phyloP scores from a whole-genome alignment of 2,888 invertebrate genomes.

The Pollenia labialis region DNA sequence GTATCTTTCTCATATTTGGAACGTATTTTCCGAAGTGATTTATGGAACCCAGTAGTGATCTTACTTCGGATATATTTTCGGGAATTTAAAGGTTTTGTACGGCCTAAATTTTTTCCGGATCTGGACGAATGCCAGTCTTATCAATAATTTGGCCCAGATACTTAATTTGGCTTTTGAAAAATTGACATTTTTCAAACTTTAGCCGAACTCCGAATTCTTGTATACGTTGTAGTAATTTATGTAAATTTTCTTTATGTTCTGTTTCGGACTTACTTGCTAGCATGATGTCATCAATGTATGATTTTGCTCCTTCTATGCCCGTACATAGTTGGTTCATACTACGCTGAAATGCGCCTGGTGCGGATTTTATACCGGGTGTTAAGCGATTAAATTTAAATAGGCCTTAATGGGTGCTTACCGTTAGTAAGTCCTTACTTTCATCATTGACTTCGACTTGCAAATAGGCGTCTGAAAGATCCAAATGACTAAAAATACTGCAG shows the following conservation, averaged over 20 bases:
- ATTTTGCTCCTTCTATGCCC: constrained; percentile 51
- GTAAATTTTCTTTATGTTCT: too few species aligned
- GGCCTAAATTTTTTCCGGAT: constrained; percentile 41
- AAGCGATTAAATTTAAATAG: constrained; percentile 66
- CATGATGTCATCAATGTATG: constrained; percentile 71
- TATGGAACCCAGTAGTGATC: constrained; percentile 63
- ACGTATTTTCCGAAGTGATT: constrained; percentile 68
- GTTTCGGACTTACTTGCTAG: constrained; percentile 31
- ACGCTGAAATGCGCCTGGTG: constrained; percentile 71
- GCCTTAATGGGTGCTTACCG: constrained; percentile 69
- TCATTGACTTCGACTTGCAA: constrained; percentile 70
- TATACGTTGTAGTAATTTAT: neutral
- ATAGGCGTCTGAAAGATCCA: constrained; percentile 74
- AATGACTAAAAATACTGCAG: constrained; percentile 38
- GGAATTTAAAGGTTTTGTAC: constrained; percentile 52
- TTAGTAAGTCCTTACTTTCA: constrained; percentile 51
- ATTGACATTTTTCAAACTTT: constrained; percentile 9
- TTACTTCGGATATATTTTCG: constrained; percentile 49
- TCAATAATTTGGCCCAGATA: neutral
- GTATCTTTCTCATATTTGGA: constrained; percentile 39
- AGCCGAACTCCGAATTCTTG: neutral
- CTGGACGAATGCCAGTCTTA: constrained; percentile 19
- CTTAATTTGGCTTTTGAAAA: constrained; percentile 11
- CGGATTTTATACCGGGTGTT: constrained; percentile 72
- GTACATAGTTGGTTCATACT: constrained; percentile 67